Base-by-base conservation (phyloP, 2,797 vertebrate species). In the Parauchenoglanis ngamensis region DNA sequence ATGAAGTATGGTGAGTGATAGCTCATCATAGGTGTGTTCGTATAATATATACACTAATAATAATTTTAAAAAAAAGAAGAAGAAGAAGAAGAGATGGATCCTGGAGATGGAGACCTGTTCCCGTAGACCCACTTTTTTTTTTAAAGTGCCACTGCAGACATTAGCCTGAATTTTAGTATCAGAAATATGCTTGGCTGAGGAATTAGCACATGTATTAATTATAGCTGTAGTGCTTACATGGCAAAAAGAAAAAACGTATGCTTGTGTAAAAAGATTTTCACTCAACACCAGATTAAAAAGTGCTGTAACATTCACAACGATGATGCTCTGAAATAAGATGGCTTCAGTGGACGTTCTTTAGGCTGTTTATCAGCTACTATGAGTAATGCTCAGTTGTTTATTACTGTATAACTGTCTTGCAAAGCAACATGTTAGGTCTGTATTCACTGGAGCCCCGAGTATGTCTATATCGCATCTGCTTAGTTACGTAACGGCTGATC, bases 161-260 rank as follows among this genome's bases (percentile, higher is more conserved):
- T 78, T 28, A 19, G 6, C 0, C 52, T 78, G 19, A 78, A 57
- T 35, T 56, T 77, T 13, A 4, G 3, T 78, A 57, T 35, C 52
- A 57, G 19, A 78, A 35, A 35, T 57, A 57, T 35, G 28, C 54
- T 35, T 57, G 28, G 28, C 28, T 57, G 76, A 12, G 28, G 3
- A 75, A 63, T 75, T 61, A 75, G 25, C 25, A 65, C 79, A 65
- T 28, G 13, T 25, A 52, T 76, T 78, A 78, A 78, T 77, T 67
- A 67, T 25, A 85, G 21, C n/a, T 35, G 73, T 4, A 49, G 73
- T 19, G 57, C 31, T 86, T 59, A 81, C 63, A n/a, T 13, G 2
- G 63, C 52, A 72, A 61, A 80, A 59, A 54, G 25, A 25, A 80
- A 13, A 70, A 2, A 15, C 52, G 21, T 35, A 70, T 28, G 65